Base-by-base conservation (phyloP, 2,888 invertebrate species). In the Pristionchus japonicus region DNA sequence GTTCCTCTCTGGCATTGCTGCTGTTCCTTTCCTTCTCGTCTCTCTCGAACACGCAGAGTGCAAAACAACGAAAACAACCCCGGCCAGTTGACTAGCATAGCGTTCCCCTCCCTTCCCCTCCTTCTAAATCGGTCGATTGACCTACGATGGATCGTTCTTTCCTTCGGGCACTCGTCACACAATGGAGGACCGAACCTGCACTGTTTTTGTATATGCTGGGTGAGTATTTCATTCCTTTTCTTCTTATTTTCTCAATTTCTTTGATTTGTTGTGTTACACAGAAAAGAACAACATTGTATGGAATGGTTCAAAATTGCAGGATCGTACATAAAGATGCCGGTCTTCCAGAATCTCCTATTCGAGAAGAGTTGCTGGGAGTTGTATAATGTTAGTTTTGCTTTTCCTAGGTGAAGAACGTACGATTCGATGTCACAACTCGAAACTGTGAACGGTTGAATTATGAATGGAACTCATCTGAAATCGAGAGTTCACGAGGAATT, bases 291-390 rank as follows among this genome's bases (percentile, higher is more conserved):
- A 67, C 31, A 34, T 34, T 13, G 57, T 23, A 57, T 57, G 23
- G n/a, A 0, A 1, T 23, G 23, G 64, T 20, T 31, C 13, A 15
- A 40, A 31, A 23, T 11, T 74, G 2, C 47, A 77, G 77, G 57
- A 37, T 87, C 87, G 20, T 87, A 57, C 34, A 49, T 87, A 37
- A 87, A 87, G 47, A 80, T 87, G 77, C 87, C 87, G 31, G 87
- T 87, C 40, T 87, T 87, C 80, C 87, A 87, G 23, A 87, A 80
- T 61, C 61, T 87, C 15, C 80, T 87, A 3, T 87, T 87, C 43
- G 87, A 87, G 80, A 87, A 87, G 80, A 87, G 87, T 40, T 87
- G 87, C 80, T 87, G 80, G 77, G 57, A 87, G 27, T 31, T 87
- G 27, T 87, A 87, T 27, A 37, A 77, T 52, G 87, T 86, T 1